A percentile compares a stretch with the other conserved stretches of the same genome.
phyloP scores from a whole-genome alignment of 2,797 vertebrate species.

The Sciurus carolinensis region DNA sequence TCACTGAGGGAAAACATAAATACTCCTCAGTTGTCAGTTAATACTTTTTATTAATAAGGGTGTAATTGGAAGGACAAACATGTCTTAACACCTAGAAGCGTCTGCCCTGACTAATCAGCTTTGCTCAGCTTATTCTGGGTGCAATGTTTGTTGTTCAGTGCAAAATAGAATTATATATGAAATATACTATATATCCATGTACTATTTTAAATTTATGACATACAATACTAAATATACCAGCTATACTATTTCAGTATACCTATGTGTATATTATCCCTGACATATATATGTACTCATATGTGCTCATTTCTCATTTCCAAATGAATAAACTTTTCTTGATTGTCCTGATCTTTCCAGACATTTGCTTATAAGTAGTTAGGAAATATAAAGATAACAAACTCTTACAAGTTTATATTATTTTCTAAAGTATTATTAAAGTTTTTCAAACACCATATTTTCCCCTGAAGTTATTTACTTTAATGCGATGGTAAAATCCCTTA shows the following conservation, averaged over 20 bases:
- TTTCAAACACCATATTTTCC: background rate
- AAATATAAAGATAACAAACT: background rate
- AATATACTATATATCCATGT: background rate
- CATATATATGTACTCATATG: accelerated
- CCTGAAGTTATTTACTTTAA: background rate
- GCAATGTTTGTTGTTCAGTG: background rate
- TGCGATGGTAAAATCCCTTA: background rate
- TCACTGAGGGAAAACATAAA: background rate
- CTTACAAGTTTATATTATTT: background rate
- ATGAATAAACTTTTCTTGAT: background rate
- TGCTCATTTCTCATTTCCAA: conserved; percentile 46
- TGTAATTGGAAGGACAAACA: background rate
- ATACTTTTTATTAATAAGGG: background rate
- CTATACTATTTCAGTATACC: background rate
- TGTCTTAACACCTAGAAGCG: background rate
- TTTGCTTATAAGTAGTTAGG: background rate
- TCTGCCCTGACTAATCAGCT: background rate
- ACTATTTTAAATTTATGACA: background rate
- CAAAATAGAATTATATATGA: background rate
- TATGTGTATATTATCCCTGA: background rate
- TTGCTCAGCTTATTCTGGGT: background rate
- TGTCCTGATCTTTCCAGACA: background rate
- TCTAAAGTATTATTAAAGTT: conserved; percentile 23
- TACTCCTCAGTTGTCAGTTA: background rate
- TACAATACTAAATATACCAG: background rate